phyloP scores from a whole-genome alignment of 2,888 invertebrate species.

The Ethmia dodecea region DNA sequence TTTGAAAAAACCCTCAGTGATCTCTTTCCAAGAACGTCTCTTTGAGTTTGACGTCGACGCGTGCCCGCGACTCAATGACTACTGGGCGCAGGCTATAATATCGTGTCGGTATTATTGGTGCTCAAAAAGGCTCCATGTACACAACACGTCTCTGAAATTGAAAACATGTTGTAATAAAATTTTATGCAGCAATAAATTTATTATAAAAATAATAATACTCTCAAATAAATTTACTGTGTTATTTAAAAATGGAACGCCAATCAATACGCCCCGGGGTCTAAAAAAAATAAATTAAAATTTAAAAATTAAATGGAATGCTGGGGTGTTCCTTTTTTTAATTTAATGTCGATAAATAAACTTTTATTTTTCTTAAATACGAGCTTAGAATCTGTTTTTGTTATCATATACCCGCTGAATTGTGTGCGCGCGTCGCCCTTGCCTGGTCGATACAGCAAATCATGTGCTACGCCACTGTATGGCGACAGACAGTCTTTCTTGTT shows the following conservation, averaged over 20 bases:
- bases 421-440: slow-evolving; percentile 68
- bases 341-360: too few relatives aligned
- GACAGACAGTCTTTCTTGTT: slow-evolving; percentile 69
- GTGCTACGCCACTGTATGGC: slow-evolving; percentile 54
- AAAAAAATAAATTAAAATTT: slow-evolving; percentile 2
- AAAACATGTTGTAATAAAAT: too few relatives aligned
- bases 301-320: background rate
- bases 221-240: too few relatives aligned
- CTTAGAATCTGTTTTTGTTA: slow-evolving; percentile 21
- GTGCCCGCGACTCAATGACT: slow-evolving; percentile 46
- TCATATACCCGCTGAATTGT: slow-evolving; percentile 37
- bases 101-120: slow-evolving; percentile 41
- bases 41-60: slow-evolving; percentile 52
- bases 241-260: too few relatives aligned
- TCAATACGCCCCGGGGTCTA: too few relatives aligned
- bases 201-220: too few relatives aligned
- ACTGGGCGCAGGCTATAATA: slow-evolving; percentile 61
- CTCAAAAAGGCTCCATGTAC: slow-evolving; percentile 34
- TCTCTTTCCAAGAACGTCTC: slow-evolving; percentile 35
- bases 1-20: slow-evolving; percentile 39
- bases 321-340: background rate
- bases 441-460: slow-evolving; percentile 62
- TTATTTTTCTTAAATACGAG: slow-evolving; percentile 6
- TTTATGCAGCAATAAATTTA: slow-evolving; percentile 3
- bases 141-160: slow-evolving; percentile 16